Conservation (phyloP, 2,113 vertebrate genomes). For the Passer domesticus region DNA sequence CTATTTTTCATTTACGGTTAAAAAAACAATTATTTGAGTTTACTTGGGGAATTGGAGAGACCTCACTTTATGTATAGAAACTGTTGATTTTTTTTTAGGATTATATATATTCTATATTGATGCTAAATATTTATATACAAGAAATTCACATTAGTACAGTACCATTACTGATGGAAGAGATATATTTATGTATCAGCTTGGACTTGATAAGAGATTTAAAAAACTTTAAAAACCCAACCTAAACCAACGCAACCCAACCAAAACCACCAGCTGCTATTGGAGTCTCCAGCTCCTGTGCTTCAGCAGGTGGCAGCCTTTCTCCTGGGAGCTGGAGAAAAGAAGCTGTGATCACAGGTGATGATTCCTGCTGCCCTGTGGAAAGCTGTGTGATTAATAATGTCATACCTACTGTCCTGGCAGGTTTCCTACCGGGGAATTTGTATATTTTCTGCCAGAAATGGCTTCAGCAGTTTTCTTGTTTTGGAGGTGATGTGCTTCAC, state of each 20-base stretch:
- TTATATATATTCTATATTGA: background rate
- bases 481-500: background rate
- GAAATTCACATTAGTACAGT: background rate
- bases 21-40: background rate
- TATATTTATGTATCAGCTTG: background rate
- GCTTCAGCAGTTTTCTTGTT: background rate
- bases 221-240: fast-evolving
- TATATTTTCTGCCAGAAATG: background rate
- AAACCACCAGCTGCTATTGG: background rate
- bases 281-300: background rate
- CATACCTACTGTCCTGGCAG: background rate
- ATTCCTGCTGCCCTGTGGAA: background rate
- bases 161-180: background rate
- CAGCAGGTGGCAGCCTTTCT: slow-evolving; percentile 57
- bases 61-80: background rate
- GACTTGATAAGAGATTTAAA: background rate
- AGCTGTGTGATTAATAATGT: fast-evolving
- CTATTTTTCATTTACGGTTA: background rate
- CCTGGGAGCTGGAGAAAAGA: background rate
- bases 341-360: background rate
- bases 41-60: background rate
- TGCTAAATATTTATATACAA: background rate
- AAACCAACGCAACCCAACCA: background rate
- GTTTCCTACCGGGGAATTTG: background rate
- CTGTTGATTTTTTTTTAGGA: background rate